Evolutionary conservation across 2,888 invertebrate genomes (phyloP).

Genomic region (Seira sanloemensis): DNA sequence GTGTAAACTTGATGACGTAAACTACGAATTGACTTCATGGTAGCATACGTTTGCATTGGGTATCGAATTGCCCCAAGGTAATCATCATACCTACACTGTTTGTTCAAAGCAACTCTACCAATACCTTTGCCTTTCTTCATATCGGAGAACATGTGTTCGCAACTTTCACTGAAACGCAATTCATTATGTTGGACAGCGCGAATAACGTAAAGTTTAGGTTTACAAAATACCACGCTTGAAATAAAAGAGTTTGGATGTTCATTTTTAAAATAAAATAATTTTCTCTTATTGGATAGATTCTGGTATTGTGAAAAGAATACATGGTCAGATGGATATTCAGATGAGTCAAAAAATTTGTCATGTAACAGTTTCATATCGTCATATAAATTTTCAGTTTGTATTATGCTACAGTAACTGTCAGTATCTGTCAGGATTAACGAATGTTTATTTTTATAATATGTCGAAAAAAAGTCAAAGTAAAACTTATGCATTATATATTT

Average conservation of each 20-base stretch:
- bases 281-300: neutral
- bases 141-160: neutral
- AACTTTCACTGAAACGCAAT: neutral
- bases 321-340: neutral
- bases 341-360: neutral
- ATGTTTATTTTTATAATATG: neutral
- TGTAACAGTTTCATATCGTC: neutral
- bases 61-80: neutral
- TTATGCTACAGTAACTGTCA: neutral
- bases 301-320: neutral
- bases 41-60: neutral
- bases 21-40: neutral
- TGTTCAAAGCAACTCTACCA: neutral
- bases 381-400: slow-evolving; percentile 1
- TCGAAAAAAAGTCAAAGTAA: neutral
- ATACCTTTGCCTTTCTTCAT: slow-evolving; percentile 9
- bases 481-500: slow-evolving; percentile 12
- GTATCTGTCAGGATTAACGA: neutral
- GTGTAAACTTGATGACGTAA: slow-evolving; percentile 7
- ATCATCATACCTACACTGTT: neutral
- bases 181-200: neutral
- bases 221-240: neutral
- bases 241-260: neutral
- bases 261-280: neutral
- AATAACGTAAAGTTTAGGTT: neutral